Evolutionary conservation across 1,140 invertebrate genomes (phyloP).

Genomic region (Apocrypta bakeri): DNA sequence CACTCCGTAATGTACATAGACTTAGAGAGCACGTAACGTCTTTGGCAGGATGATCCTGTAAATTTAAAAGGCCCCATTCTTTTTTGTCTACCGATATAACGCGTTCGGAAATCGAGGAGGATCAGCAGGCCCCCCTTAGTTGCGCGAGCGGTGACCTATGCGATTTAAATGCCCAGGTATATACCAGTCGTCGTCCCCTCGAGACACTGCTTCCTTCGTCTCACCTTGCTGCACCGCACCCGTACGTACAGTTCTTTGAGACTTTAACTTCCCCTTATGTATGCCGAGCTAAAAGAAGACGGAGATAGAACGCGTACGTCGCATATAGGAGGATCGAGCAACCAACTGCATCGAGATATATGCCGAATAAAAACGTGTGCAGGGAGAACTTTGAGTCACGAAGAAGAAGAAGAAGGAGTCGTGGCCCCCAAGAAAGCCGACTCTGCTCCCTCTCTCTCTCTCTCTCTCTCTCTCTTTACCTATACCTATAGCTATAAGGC

Average conservation of each 20-base stretch:
- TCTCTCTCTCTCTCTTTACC: not conserved
- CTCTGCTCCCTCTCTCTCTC: not conserved
- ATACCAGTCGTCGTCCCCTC: constrained; percentile 1
- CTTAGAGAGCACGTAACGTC: constrained; percentile 30
- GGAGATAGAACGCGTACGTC: not conserved
- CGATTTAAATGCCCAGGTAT: constrained; percentile 72
- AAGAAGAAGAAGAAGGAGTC: constrained; percentile 54
- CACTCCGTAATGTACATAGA: too few relatives aligned
- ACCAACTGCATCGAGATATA: not conserved
- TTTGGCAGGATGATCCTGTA: constrained; percentile 20
- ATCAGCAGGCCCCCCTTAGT: constrained; percentile 61
- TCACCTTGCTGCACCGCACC: constrained; percentile 49
- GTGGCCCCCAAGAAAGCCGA: not conserved
- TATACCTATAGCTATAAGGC: not conserved
- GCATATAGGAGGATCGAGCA: not conserved
- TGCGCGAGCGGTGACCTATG: constrained; percentile 49
- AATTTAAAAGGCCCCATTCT: constrained; percentile 39
- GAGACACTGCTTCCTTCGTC: constrained; percentile 29
- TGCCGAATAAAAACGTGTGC: not conserved
- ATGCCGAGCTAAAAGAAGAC: not conserved
- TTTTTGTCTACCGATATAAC: not conserved
- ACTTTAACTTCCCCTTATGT: constrained; percentile 59
- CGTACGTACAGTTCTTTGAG: constrained; percentile 51
- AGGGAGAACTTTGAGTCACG: constrained; percentile 6
- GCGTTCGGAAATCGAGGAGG: constrained; percentile 21